A percentile compares a stretch with the other conserved stretches of the same genome.
These are phyloP conservation scores for Helicoverpa assulta DNA, from an alignment of 2,888 invertebrate species.

Conservation along the genomic window DNA sequence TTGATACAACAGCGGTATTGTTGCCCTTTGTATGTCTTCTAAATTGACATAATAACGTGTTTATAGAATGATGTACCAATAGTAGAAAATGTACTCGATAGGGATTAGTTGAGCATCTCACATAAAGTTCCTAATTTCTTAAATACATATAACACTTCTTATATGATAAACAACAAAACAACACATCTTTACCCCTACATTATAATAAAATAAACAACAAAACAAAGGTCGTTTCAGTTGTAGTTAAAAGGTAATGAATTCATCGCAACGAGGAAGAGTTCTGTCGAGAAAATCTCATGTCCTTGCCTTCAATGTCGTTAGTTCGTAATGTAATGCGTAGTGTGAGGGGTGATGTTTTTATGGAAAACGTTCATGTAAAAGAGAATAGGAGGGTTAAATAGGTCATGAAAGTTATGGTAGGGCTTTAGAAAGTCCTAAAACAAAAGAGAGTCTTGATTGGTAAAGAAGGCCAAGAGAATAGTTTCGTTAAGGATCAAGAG, in stretches of 20 bases:
- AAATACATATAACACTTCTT: too few species aligned
- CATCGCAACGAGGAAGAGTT: conserved; percentile 43
- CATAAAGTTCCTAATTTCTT: too few species aligned
- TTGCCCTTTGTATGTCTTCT: not conserved
- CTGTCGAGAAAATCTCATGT: conserved; percentile 31
- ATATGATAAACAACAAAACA: too few species aligned
- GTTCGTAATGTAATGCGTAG: conserved; percentile 32
- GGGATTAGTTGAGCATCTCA: too few species aligned
- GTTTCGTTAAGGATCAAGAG: too few species aligned
- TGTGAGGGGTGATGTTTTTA: conserved; percentile 23
- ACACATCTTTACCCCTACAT: not conserved
- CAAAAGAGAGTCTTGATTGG: not conserved
- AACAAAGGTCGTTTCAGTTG: conserved; percentile 23
- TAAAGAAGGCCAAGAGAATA: too few species aligned
- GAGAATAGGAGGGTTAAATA: not conserved
- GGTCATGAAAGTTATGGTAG: not conserved
- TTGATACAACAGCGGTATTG: not conserved
- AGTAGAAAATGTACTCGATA: too few species aligned
- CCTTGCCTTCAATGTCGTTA: conserved; percentile 59
- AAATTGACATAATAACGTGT: not conserved
- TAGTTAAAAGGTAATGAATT: conserved; percentile 46
- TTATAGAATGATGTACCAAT: not conserved
- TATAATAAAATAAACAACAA: conserved; percentile 3
- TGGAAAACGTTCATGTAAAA: not conserved
- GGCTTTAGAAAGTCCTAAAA: not conserved